These are phyloP conservation scores for Pangasius sanitwongsei DNA, from an alignment of 2,797 vertebrate species.

Conservation along the genomic window DNA sequence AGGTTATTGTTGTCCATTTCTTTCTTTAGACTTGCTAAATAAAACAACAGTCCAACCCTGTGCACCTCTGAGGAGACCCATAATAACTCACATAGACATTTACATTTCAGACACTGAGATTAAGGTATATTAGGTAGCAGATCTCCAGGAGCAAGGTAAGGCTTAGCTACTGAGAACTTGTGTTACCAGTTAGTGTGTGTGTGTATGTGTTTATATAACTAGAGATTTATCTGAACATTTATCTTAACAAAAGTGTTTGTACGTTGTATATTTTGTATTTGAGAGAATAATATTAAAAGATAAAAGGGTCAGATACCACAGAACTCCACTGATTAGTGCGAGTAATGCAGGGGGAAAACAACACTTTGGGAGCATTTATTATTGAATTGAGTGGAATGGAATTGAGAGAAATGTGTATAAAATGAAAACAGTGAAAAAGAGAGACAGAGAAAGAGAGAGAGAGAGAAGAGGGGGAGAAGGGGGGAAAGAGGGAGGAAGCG, in stretches of 20 bases:
- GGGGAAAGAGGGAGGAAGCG: background rate
- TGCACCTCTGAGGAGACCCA: background rate
- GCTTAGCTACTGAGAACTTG: background rate
- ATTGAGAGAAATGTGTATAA: constrained; percentile 18
- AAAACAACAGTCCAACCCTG: background rate
- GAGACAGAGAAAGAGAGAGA: background rate
- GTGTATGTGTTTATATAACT: background rate
- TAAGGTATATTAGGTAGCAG: background rate
- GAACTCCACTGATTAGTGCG: too few species aligned
- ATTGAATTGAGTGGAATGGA: constrained; percentile 20
- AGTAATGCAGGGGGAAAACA: background rate
- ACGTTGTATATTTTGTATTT: background rate
- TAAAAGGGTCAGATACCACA: background rate
- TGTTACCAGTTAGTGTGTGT: background rate
- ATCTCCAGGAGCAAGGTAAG: background rate
- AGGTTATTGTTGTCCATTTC: background rate
- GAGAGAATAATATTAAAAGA: background rate
- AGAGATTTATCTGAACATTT: background rate
- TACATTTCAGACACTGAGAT: background rate
- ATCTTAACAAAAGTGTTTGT: background rate
- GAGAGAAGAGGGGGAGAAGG: background rate
- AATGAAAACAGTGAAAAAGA: background rate
- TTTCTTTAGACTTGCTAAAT: background rate
- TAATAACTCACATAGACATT: background rate
- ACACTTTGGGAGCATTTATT: constrained; percentile 21